Percentiles rank a stretch among this genome's conserved stretches.
These are phyloP conservation scores for Nephotettix cincticeps DNA, from an alignment of 1,140 invertebrate species.

Conservation along the genomic window DNA sequence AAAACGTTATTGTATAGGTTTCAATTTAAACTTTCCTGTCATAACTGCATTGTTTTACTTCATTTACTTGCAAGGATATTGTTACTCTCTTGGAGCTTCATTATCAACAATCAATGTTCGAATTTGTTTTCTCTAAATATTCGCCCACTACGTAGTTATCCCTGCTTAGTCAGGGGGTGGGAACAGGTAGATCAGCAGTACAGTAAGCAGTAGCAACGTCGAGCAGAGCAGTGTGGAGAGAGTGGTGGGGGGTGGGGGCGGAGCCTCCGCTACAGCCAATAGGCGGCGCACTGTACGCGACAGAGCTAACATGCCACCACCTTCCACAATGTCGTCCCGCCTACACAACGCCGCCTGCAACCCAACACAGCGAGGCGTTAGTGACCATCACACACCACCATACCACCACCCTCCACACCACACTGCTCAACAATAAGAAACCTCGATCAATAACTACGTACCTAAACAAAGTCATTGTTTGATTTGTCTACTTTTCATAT, in stretches of 20 bases:
- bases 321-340: conserved; percentile 31
- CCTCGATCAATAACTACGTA: too few species aligned
- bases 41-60: too few species aligned
- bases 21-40: too few species aligned
- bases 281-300: conserved; percentile 26
- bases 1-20: too few species aligned
- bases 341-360: conserved; percentile 33
- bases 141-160: too few species aligned
- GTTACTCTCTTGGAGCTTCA: too few species aligned
- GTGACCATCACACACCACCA: conserved; percentile 25
- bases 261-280: conserved; percentile 21
- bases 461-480: too few species aligned
- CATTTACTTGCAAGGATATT: too few species aligned
- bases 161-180: conserved; percentile 25
- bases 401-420: background rate
- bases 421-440: too few species aligned
- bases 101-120: too few species aligned
- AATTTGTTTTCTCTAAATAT: too few species aligned
- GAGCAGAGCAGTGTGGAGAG: conserved; percentile 31
- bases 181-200: conserved; percentile 30
- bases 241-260: conserved; percentile 20
- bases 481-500: too few species aligned
- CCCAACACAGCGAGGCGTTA: conserved; percentile 26
- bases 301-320: conserved; percentile 22
- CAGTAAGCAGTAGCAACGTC: conserved; percentile 19